phyloP scores from a whole-genome alignment of 2,888 invertebrate genomes.

The Drosophila diplacantha region DNA sequence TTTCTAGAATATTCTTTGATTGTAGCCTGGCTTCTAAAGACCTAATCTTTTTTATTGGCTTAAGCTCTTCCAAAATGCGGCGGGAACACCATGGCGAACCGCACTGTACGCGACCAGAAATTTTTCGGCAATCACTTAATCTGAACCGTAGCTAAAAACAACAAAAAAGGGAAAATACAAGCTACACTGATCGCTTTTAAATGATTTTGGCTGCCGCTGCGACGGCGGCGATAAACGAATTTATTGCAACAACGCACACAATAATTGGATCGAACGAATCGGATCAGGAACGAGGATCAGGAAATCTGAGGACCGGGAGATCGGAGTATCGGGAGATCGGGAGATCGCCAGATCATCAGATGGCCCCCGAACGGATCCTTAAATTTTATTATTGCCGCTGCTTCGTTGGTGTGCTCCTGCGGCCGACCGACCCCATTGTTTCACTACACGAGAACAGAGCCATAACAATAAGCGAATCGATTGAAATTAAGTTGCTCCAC shows the following conservation, averaged over 20 bases:
- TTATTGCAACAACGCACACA: conserved; percentile 76
- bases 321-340: conserved; percentile 3
- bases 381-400: conserved; percentile 64
- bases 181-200: conserved; percentile 67
- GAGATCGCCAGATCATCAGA: conserved; percentile 15
- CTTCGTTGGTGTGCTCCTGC: conserved; percentile 56
- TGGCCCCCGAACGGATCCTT: conserved; percentile 50
- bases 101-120: conserved; percentile 41
- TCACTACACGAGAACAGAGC: conserved; percentile 36
- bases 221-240: conserved; percentile 75
- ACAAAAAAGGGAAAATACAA: conserved; percentile 12
- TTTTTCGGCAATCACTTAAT: conserved; percentile 72
- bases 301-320: conserved; percentile 15
- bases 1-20: neutral
- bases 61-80: neutral
- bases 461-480: conserved; percentile 64
- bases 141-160: conserved; percentile 43
- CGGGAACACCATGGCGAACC: neutral
- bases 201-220: conserved; percentile 68
- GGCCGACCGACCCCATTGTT: conserved; percentile 59
- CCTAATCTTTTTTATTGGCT: neutral
- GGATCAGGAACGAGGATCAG: conserved; percentile 9
- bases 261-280: conserved; percentile 67
- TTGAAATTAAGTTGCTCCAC: conserved; percentile 68
- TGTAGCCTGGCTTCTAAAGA: neutral